phyloP scores from a whole-genome alignment of 2,797 vertebrate genomes.

The Odontamblyopus rebecca region DNA sequence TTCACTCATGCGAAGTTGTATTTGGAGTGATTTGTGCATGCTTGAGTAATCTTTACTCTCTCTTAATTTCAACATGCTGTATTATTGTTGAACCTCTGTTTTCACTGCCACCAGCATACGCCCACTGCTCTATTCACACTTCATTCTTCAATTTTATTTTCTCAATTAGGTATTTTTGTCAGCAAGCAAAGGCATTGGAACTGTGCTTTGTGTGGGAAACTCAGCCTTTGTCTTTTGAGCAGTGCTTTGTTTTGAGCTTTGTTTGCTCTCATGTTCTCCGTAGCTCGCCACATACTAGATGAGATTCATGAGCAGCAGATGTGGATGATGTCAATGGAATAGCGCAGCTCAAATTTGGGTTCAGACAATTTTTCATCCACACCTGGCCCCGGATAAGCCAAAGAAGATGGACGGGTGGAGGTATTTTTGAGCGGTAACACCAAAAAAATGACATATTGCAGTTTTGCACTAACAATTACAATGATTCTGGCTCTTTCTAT shows the following conservation, averaged over 20 bases:
- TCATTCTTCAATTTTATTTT: too few relatives aligned
- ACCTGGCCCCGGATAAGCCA: too few relatives aligned
- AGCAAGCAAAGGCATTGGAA: constrained; percentile 82
- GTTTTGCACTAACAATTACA: neutral
- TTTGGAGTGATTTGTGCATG: too few relatives aligned
- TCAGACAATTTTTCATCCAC: constrained; percentile 61
- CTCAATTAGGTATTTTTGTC: constrained; percentile 70
- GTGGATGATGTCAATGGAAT: constrained; percentile 94
- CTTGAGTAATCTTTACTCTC: too few relatives aligned
- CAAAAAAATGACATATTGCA: too few relatives aligned
- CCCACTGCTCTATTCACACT: too few relatives aligned
- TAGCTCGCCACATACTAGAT: constrained; percentile 98
- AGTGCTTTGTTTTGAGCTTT: constrained; percentile 51
- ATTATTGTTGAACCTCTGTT: too few relatives aligned
- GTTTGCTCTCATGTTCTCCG: constrained; percentile 81
- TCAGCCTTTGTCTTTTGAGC: constrained; percentile 84
- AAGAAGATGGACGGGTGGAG: too few relatives aligned
- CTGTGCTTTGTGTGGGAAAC: constrained; percentile 66
- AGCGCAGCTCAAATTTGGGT: constrained; percentile 93
- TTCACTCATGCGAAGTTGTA: too few relatives aligned
- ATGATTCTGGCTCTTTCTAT: neutral
- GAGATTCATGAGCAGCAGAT: constrained; percentile 97
- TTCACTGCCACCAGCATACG: too few relatives aligned
- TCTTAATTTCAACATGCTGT: too few relatives aligned
- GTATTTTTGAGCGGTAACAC: too few relatives aligned